Evolutionary conservation across 2,888 invertebrate genomes (phyloP).

Genomic region (Synanthedon vespiformis): DNA sequence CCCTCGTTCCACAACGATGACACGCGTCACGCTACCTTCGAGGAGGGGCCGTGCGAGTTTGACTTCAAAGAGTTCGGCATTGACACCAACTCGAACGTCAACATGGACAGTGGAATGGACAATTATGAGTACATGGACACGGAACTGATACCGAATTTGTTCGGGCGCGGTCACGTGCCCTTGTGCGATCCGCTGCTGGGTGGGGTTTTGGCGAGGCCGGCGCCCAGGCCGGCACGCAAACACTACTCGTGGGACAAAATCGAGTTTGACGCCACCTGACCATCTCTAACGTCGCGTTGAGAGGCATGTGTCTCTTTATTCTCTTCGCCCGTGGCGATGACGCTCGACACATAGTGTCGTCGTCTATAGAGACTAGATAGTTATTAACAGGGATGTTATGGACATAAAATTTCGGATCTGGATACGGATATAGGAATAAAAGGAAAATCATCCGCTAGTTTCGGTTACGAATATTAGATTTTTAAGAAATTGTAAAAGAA

Average conservation of each 20-base stretch:
- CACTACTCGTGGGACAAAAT: constrained; percentile 82
- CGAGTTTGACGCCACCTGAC: constrained; percentile 77
- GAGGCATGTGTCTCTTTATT: background rate
- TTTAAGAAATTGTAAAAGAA: too few relatives aligned
- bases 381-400: too few relatives aligned
- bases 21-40: constrained; percentile 29
- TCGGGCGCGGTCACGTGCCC: constrained; percentile 58
- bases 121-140: constrained; percentile 59
- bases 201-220: constrained; percentile 71
- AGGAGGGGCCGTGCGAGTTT: constrained; percentile 47
- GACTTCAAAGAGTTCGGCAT: constrained; percentile 75
- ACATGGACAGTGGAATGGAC: constrained; percentile 51
- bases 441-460: too few relatives aligned
- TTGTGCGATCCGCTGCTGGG: constrained; percentile 81
- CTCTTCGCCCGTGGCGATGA: constrained; percentile 6
- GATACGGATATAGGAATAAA: too few relatives aligned
- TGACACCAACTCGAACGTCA: constrained; percentile 72
- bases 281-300: constrained; percentile 10
- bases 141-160: constrained; percentile 55
- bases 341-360: constrained; percentile 55
- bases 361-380: constrained; percentile 17
- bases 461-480: too few relatives aligned
- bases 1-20: constrained; percentile 57
- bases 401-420: too few relatives aligned
- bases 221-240: constrained; percentile 73